These are phyloP conservation scores for Orius insidiosus DNA, from an alignment of 1,140 invertebrate species.

Conservation along the genomic window DNA sequence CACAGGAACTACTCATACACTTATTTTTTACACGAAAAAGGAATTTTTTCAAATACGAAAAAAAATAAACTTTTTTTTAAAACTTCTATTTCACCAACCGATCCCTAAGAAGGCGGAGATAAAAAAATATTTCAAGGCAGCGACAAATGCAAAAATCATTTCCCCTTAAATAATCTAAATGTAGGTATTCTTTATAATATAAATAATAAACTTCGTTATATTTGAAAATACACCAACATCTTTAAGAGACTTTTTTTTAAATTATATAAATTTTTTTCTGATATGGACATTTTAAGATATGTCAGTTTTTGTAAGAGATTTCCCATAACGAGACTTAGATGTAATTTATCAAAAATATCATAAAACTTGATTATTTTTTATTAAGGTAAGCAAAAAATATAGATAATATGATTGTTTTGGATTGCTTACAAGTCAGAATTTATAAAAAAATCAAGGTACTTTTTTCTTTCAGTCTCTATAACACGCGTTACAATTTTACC, in stretches of 20 bases:
- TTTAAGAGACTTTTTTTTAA: not conserved
- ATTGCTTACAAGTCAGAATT: not conserved
- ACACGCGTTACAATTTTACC: not conserved
- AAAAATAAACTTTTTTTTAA: not conserved
- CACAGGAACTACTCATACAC: conserved; percentile 8
- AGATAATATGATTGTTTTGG: not conserved
- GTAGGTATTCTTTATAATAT: conserved; percentile 3
- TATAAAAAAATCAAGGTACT: conserved; percentile 6
- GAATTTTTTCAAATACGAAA: no score
- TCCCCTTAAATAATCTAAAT: conserved; percentile 7
- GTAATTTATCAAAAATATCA: not conserved
- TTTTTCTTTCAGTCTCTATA: conserved; percentile 5
- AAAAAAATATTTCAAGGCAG: conserved; percentile 16
- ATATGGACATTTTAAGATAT: conserved; percentile 14
- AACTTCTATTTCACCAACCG: conserved; percentile 7
- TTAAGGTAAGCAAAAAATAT: not conserved
- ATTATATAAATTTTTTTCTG: conserved; percentile 8
- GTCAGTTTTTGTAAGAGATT: conserved; percentile 3
- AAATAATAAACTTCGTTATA: conserved; percentile 7
- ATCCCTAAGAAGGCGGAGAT: conserved; percentile 15
- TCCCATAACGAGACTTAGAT: not conserved
- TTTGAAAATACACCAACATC: conserved; percentile 6
- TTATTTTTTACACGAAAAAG: not conserved
- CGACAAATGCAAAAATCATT: conserved; percentile 13
- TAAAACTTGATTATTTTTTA: not conserved